Conservation (phyloP, 2,113 vertebrate species). For the Cyprinodon tularosa region DNA sequence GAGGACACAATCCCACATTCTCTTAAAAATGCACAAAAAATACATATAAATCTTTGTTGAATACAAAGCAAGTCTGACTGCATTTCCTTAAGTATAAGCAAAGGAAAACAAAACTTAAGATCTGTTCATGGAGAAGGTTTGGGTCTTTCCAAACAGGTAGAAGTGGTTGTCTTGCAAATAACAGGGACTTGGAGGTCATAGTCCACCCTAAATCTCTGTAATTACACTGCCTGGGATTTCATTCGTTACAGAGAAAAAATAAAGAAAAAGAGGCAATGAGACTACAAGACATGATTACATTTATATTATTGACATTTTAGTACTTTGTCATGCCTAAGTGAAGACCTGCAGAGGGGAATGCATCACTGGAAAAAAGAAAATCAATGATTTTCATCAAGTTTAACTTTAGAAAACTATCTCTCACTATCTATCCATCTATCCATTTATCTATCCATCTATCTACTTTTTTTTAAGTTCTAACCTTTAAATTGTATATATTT, state of each 20-base stretch:
- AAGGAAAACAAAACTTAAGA: slow-evolving; percentile 5
- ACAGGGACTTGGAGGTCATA: slow-evolving; percentile 29
- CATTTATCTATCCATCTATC: no score
- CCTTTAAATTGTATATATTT: slow-evolving; percentile 16
- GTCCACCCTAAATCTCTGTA: slow-evolving; percentile 3
- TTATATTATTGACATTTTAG: slow-evolving; percentile 69
- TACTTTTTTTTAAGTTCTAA: not conserved
- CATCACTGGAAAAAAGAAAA: slow-evolving; percentile 49
- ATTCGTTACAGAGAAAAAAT: slow-evolving; percentile 19
- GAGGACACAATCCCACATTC: slow-evolving; percentile 26
- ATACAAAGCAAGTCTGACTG: slow-evolving; percentile 18
- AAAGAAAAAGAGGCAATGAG: slow-evolving; percentile 17
- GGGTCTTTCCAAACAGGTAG: slow-evolving; percentile 25
- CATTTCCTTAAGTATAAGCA: not conserved
- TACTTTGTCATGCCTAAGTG: slow-evolving; percentile 38
- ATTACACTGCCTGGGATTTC: slow-evolving; percentile 20
- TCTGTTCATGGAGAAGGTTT: not conserved
- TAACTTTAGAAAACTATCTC: slow-evolving; percentile 27
- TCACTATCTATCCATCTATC: not conserved
- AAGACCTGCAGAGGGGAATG: slow-evolving; percentile 34
- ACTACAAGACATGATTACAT: slow-evolving; percentile 60
- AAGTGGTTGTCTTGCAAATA: slow-evolving; percentile 39
- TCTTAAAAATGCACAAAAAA: slow-evolving; percentile 19
- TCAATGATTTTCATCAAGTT: slow-evolving; percentile 64
- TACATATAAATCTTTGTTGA: slow-evolving; percentile 10